Base-by-base conservation (phyloP, 1,140 invertebrate species). In the Pseudachorutes palmiensis region DNA sequence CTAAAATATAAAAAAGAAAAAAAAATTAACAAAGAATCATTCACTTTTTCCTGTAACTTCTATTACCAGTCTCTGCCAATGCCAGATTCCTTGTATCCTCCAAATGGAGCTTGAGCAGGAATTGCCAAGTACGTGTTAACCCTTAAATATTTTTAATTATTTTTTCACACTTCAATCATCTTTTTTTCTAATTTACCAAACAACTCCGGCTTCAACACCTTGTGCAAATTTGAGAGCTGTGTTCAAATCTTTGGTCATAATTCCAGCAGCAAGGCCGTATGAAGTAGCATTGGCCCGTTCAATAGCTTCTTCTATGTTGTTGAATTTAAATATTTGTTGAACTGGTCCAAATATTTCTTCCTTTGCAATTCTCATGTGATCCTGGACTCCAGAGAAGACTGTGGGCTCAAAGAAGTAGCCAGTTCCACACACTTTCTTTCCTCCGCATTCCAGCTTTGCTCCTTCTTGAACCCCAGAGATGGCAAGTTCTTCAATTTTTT, bases 291-390 rank as follows among this genome's bases (percentile, higher is more conserved):
- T 97, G 24, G 94, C 91, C 65, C 94, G 83, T 72, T 89, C 84
- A 51, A 98, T 87, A 2, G 96, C 85, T 78, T 98, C 94, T 70
- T 96, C 90, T 36, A 95, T 77, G 16, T 84, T 80, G 67, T 91
- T 90, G 80, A 97, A 99, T 76, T 90, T 92, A n/a, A 98, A 79
- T 57, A 99, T 87, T 78, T 94, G 91, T 82, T 96, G 93, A 30
- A 98, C 95, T 5, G 96, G 95, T 1, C 96, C 95, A 81, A 98
- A 98, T 75, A 98, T 98, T 90, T 99, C 96, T 77, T 94, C 90
- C 64, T 80, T 84, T 3, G 94, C 93, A 77, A 98, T 97, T 31
- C 83, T 86, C 91, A 98, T 97, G 74, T 95, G 77, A 76, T 98
- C 95, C 70, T 86, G 76, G 1, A 98, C 95, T 79, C 97, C 85